Evolutionary conservation across 2,113 vertebrate genomes (phyloP).

Genomic region (Hippocampus comes): DNA sequence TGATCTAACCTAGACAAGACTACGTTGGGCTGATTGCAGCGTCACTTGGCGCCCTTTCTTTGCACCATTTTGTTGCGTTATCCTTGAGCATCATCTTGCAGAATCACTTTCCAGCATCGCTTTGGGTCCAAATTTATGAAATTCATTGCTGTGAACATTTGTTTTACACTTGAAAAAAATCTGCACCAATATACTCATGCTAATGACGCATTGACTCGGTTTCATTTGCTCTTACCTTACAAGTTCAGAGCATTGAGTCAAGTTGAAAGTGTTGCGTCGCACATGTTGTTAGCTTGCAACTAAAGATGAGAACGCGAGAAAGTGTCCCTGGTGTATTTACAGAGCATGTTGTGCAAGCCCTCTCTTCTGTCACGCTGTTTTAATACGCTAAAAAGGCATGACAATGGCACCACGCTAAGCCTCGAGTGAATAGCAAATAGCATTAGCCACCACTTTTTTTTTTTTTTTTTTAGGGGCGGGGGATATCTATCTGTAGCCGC

Average conservation of each 20-base stretch:
- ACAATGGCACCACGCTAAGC: slow-evolving; percentile 71
- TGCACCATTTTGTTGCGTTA: not conserved
- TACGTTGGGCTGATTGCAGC: not conserved
- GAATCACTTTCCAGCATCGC: not conserved
- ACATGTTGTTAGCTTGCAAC: not conserved
- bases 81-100: not conserved
- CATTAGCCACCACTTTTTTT: slow-evolving; percentile 60
- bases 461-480: slow-evolving; percentile 25
- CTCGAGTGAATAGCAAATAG: slow-evolving; percentile 62
- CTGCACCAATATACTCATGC: not conserved
- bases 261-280: not conserved
- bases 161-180: not conserved
- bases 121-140: not conserved
- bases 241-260: not conserved
- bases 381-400: slow-evolving; percentile 69
- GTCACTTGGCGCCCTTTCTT: too few species aligned
- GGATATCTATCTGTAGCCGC: slow-evolving; percentile 53
- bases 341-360: slow-evolving; percentile 47
- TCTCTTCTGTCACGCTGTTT: slow-evolving; percentile 55
- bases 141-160: not conserved
- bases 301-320: not conserved
- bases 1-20: not conserved
- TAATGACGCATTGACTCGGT: not conserved
- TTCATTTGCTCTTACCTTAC: not conserved
- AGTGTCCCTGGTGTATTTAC: not conserved